Percentiles rank a stretch among this genome's conserved stretches.
Evolutionary conservation across 1,140 invertebrate genomes (phyloP).

Genomic region (Platorchestia sp.): DNA sequence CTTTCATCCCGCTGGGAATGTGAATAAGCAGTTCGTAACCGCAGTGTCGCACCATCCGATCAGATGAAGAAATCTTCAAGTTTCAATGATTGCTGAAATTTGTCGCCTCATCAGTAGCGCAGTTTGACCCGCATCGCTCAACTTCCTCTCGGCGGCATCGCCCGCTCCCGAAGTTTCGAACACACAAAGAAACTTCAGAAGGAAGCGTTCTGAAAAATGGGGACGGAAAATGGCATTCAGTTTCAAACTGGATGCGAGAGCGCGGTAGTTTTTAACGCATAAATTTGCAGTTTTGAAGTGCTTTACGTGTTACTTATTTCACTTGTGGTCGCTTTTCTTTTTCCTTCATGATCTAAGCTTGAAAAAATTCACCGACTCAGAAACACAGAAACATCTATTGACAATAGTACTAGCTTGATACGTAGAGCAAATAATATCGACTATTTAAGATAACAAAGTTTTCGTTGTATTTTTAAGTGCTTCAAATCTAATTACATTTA

Average conservation of each 20-base stretch:
- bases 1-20: not conserved
- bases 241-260: not conserved
- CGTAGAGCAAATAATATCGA: no score
- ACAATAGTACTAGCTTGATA: no score
- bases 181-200: not conserved
- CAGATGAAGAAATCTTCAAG: not conserved
- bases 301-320: not conserved
- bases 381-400: no score
- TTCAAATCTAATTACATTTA: no score
- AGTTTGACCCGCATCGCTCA: not conserved
- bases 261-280: not conserved
- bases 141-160: not conserved
- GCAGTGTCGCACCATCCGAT: not conserved
- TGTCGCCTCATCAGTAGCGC: not conserved
- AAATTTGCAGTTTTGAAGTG: not conserved
- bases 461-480: no score
- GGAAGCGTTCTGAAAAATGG: not conserved
- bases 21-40: not conserved
- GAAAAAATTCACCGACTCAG: not conserved
- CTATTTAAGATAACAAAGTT: no score
- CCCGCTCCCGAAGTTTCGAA: not conserved
- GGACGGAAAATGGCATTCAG: not conserved
- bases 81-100: not conserved
- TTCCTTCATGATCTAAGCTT: not conserved
- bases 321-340: not conserved